Base-by-base conservation (phyloP, 2,113 vertebrate species). In the Carollia perspicillata region DNA sequence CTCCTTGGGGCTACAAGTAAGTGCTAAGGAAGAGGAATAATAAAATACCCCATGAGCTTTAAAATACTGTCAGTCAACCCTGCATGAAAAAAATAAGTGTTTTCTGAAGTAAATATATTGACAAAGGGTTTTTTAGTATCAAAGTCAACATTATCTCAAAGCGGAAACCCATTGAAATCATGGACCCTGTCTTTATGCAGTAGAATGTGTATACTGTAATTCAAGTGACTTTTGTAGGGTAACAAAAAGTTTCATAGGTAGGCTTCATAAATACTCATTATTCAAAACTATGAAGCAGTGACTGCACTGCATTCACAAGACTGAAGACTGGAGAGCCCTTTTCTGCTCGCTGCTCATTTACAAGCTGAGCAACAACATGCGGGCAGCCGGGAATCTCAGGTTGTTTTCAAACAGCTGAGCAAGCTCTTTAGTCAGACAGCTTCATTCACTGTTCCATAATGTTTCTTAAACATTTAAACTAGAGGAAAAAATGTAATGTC, bases 131-230 rank as follows among this genome's bases (percentile, higher is more conserved):
- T 42, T 78, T 91, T 77, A 79, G 60, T 78, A 26, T n/a, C 13
- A 58, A 89, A 92, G 22, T 78, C n/a, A 65, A 87, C 37, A 78
- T 88, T 84, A 63, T 90, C 35, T 79, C 58, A 93, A 87, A 84
- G 63, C 49, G 40, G 86, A 90, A 94, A n/a, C 35, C 74, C 53
- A 5, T n/a, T 86, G 68, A 68, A 26, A 55, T 77, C 69, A 79
- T 6, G 10, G 13, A 47, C 37, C 35, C 47, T 83, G 10, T 60
- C n/a, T 87, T 92, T 90, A 92, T 49, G 33, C 42, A 69, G 40
- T 14, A 86, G 30, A 78, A 78, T 30, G 81, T 66, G 60, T 35
- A 47, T 55, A 96, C 51, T 91, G 13, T 83, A 96, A 94, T 90
- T 90, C 47, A 90, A 51, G 37, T 68, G 20, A 35, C 1, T 83